Base-by-base conservation (phyloP, 2,888 invertebrate species). In the Xylota segnis region DNA sequence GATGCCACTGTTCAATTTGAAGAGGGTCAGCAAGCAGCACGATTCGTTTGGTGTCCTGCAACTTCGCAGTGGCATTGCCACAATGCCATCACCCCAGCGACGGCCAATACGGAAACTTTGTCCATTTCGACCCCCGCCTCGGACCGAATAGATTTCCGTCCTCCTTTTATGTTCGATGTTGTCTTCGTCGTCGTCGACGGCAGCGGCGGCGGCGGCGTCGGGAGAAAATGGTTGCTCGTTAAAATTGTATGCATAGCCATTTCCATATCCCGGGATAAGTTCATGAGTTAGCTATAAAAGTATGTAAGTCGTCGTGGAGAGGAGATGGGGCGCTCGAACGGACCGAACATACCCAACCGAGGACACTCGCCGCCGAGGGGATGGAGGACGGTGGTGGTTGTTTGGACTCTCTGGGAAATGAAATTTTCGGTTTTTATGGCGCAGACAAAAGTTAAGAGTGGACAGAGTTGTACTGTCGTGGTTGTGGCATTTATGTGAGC, bases 211-310 rank as follows among this genome's bases (percentile, higher is more conserved):
- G 34, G 27, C 61, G 5, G 45, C 47, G 65, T 54, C 72, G 82
- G 82, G 71, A 77, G 66, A 86, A 86, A 86, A 86, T 86, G 86
- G 86, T 82, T 86, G 86, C 86, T 86, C 86, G 86, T 86, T 86
- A 86, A 86, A 86, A 86, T 86, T 86, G 86, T 86, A 86, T 86
- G 86, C 86, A 86, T 76, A 86, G 86, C 86, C 86, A 86, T 86
- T 86, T 65, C 82, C 86, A 86, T 86, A 86, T 86, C 86, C 86
- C 82, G 77, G 86, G 86, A 86, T 86, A 86, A 86, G 86, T 86
- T 86, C 86, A 86, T 86, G 86, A 86, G 86, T 86, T 86, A 86
- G 86, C 86, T 86, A 86, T 86, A 86, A 86, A 84, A 86, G 76
- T 86, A 86, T 77, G 81, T 82, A 86, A 86, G 61, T 18, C 52